phyloP scores from a whole-genome alignment of 2,113 vertebrate genomes.

The Oreamnos americanus region DNA sequence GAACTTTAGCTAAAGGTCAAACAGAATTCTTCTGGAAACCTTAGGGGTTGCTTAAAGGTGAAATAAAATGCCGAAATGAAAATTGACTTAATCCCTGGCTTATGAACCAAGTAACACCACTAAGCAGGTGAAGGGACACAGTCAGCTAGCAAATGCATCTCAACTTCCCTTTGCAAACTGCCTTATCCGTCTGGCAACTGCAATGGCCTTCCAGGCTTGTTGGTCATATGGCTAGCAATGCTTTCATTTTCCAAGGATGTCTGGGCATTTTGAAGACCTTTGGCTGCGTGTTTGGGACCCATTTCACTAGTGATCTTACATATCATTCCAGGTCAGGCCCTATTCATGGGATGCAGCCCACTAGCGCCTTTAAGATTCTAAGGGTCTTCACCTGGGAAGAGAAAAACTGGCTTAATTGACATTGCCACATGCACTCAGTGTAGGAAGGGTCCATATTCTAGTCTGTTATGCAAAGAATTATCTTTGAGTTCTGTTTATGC shows the following conservation, averaged over 20 bases:
- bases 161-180: neutral
- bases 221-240: neutral
- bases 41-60: conserved; percentile 74
- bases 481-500: neutral
- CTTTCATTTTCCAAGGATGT: neutral
- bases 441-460: neutral
- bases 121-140: neutral
- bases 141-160: neutral
- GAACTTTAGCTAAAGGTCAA: conserved; percentile 78
- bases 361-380: neutral
- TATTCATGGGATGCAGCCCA: neutral
- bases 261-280: neutral
- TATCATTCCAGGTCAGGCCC: neutral
- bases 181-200: neutral
- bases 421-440: neutral
- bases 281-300: neutral
- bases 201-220: neutral
- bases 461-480: neutral
- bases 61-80: conserved; percentile 64
- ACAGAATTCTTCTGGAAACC: conserved; percentile 66
- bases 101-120: conserved; percentile 47
- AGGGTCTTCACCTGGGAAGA: neutral
- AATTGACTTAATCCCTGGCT: conserved; percentile 68
- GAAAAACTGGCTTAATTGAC: neutral
- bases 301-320: neutral